A percentile compares a stretch with the other conserved stretches of the same genome.
Evolutionary conservation across 1,140 invertebrate genomes (phyloP).

Genomic region (Trialeurodes vaporariorum): DNA sequence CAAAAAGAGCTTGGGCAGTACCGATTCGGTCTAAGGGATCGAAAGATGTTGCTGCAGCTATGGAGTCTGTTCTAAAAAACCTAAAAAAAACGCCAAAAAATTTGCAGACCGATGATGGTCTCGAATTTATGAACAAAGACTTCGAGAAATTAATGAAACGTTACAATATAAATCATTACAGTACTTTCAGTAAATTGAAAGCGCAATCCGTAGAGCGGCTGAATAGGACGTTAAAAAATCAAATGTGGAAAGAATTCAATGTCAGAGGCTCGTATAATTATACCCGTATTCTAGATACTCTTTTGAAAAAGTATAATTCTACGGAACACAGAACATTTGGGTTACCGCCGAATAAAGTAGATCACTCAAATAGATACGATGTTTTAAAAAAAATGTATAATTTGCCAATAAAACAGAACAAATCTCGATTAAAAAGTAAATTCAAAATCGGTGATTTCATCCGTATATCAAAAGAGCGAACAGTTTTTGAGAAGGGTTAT

Average conservation of each 20-base stretch:
- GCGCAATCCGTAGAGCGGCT: slow-evolving; percentile 34
- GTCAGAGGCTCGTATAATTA: slow-evolving; percentile 33
- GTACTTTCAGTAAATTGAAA: slow-evolving; percentile 32
- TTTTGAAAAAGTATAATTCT: slow-evolving; percentile 35
- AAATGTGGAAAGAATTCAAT: slow-evolving; percentile 35
- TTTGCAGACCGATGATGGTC: slow-evolving; percentile 15
- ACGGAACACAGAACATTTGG: slow-evolving; percentile 34
- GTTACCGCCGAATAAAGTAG: slow-evolving; percentile 31
- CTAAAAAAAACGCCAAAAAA: slow-evolving; percentile 10
- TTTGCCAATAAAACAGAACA: no score
- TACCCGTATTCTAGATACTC: slow-evolving; percentile 30
- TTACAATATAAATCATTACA: slow-evolving; percentile 29
- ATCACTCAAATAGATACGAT: no score
- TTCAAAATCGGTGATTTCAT: no score
- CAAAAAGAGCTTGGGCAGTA: slow-evolving; percentile 36
- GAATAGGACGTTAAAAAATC: slow-evolving; percentile 34
- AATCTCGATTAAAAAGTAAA: no score
- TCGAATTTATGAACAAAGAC: slow-evolving; percentile 29
- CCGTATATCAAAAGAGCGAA: no score
- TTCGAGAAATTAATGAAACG: slow-evolving; percentile 28
- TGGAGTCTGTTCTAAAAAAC: slow-evolving; percentile 23
- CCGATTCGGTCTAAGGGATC: slow-evolving; percentile 37
- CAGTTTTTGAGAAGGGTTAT: no score
- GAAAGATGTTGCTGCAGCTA: slow-evolving; percentile 25
- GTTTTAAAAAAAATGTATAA: no score